Percentiles rank a stretch among this genome's conserved stretches.
Evolutionary conservation across 2,888 invertebrate species (phyloP).

Genomic region (Ptychoptera albimana): DNA sequence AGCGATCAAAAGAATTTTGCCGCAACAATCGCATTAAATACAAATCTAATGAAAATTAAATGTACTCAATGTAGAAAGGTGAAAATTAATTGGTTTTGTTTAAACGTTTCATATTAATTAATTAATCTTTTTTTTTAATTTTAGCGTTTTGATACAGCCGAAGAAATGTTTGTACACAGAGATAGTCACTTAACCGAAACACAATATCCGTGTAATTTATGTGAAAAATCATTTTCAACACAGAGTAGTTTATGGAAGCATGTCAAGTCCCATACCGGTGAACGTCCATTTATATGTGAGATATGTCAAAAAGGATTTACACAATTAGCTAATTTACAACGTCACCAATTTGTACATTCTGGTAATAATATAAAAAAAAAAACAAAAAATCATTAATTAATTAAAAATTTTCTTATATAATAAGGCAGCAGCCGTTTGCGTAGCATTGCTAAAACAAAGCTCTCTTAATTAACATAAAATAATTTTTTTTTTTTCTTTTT

Average conservation of each 20-base stretch:
- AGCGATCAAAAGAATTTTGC: too few relatives aligned
- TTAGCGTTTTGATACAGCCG: conserved; percentile 9
- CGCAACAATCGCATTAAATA: too few relatives aligned
- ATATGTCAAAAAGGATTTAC: conserved; percentile 11
- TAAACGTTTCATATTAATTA: too few relatives aligned
- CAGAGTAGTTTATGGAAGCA: conserved; percentile 10
- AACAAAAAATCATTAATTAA: too few relatives aligned
- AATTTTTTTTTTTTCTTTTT: not conserved
- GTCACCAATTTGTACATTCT: conserved; percentile 7
- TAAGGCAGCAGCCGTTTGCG: too few relatives aligned
- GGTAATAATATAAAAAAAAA: conserved; percentile 4
- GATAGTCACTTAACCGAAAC: conserved; percentile 7
- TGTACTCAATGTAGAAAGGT: conserved; percentile 9
- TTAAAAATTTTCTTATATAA: too few relatives aligned
- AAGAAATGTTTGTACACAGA: conserved; percentile 8
- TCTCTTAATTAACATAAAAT: too few relatives aligned
- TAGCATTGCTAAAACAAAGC: too few relatives aligned
- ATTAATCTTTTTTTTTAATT: not conserved
- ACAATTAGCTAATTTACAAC: conserved; percentile 11
- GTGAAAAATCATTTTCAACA: conserved; percentile 8
- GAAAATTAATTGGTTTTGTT: not conserved
- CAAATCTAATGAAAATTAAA: conserved; percentile 8
- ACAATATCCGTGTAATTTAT: conserved; percentile 6
- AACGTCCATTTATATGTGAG: conserved; percentile 8
- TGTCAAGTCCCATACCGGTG: conserved; percentile 9